phyloP scores from a whole-genome alignment of 1,140 invertebrate species.

The Dermatophagoides farinae region DNA sequence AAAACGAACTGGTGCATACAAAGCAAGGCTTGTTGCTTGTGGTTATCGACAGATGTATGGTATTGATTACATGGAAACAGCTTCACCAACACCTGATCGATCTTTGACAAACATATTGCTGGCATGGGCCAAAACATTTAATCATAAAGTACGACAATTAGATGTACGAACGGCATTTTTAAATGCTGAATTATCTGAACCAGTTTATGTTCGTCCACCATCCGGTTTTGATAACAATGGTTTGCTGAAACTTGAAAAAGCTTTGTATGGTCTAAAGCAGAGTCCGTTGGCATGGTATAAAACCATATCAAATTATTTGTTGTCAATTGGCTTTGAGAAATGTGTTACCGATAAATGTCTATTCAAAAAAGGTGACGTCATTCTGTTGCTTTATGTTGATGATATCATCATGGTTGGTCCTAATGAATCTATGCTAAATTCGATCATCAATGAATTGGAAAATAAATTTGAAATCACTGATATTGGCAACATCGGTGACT shows the following conservation, averaged over 20 bases:
- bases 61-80: constrained; percentile 24
- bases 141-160: constrained; percentile 21
- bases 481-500: background rate
- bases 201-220: constrained; percentile 25
- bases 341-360: background rate
- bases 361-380: background rate
- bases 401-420: background rate
- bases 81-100: constrained; percentile 21
- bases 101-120: constrained; percentile 21
- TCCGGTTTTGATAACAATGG: background rate
- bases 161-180: constrained; percentile 27
- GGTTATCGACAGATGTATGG: constrained; percentile 23
- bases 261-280: constrained; percentile 23
- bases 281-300: constrained; percentile 21
- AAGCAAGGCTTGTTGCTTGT: constrained; percentile 27
- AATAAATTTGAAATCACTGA: constrained; percentile 4
- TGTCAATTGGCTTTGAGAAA: background rate
- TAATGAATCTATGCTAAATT: background rate
- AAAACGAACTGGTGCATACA: constrained; percentile 18
- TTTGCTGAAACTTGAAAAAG: constrained; percentile 15
- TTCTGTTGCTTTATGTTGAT: background rate
- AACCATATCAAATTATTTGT: constrained; percentile 1
- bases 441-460: background rate
- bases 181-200: constrained; percentile 24
- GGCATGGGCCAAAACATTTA: constrained; percentile 18